Evolutionary conservation across 2,797 vertebrate genomes (phyloP).

Genomic region (Phoxinus dragarum): DNA sequence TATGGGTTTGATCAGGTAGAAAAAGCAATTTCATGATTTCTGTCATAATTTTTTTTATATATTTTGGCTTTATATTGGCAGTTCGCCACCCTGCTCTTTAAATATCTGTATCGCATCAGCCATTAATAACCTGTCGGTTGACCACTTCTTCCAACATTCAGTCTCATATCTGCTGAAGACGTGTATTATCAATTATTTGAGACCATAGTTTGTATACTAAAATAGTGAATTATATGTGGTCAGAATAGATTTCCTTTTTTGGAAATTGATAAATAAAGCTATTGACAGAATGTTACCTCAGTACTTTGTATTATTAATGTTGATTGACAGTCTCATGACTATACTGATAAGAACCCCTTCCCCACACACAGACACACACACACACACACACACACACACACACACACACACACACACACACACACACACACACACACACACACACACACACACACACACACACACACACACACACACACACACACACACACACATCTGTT

Average conservation of each 20-base stretch:
- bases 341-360: conserved; percentile 25
- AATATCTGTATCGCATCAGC: conserved; percentile 2
- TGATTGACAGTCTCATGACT: conserved; percentile 16
- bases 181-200: not conserved
- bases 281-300: conserved; percentile 35
- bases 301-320: conserved; percentile 30
- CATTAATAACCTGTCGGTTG: not conserved
- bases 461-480: not conserved
- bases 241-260: conserved; percentile 42
- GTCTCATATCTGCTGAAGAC: not conserved
- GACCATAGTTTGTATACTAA: not conserved
- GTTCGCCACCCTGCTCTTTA: conserved; percentile 1
- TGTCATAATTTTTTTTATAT: not conserved
- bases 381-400: too few species aligned
- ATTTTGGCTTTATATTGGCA: not conserved
- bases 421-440: too few species aligned
- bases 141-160: not conserved
- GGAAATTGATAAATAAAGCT: conserved; percentile 38
- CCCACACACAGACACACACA: not conserved
- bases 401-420: too few species aligned
- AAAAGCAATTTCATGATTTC: not conserved
- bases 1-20: not conserved
- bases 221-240: conserved; percentile 6
- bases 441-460: too few species aligned
- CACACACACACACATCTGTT: conserved; percentile 38